Conservation (phyloP, 2,888 invertebrate genomes). For the Clitarchus hookeri region DNA sequence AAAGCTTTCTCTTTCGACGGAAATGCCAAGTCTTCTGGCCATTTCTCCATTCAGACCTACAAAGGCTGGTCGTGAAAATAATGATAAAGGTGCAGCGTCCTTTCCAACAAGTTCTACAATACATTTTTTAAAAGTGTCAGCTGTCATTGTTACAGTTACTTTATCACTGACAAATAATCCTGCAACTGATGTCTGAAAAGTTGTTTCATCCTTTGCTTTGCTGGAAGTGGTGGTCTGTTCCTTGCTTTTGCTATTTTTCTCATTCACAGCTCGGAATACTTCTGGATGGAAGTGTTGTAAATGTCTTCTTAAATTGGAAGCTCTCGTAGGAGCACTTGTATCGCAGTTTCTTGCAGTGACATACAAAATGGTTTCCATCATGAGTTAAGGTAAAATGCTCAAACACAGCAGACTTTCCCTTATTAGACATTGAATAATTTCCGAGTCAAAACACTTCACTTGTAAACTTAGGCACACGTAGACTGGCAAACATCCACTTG, state of each 20-base stretch:
- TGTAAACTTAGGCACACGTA: not conserved
- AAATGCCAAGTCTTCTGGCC: not conserved
- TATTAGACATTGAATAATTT: not conserved
- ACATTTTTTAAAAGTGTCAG: not conserved
- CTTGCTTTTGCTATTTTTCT: no score
- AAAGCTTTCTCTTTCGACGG: not conserved
- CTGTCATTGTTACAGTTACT: slow-evolving; percentile 19
- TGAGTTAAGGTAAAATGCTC: not conserved
- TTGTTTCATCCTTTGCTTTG: no score
- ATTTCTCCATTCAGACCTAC: not conserved
- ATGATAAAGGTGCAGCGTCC: not conserved
- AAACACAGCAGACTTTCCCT: not conserved
- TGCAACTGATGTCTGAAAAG: no score
- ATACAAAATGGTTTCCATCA: not conserved
- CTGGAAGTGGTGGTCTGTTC: no score
- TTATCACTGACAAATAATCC: not conserved
- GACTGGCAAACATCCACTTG: not conserved
- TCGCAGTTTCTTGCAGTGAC: not conserved
- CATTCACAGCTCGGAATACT: no score
- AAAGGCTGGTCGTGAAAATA: no score
- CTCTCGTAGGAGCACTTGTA: slow-evolving; percentile 11
- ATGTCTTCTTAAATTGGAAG: not conserved
- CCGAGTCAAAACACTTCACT: not conserved
- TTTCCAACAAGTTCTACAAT: not conserved
- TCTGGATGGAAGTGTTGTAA: not conserved